Conservation (phyloP, 2,888 invertebrate genomes). For the Ceratothoa steindachneri region DNA sequence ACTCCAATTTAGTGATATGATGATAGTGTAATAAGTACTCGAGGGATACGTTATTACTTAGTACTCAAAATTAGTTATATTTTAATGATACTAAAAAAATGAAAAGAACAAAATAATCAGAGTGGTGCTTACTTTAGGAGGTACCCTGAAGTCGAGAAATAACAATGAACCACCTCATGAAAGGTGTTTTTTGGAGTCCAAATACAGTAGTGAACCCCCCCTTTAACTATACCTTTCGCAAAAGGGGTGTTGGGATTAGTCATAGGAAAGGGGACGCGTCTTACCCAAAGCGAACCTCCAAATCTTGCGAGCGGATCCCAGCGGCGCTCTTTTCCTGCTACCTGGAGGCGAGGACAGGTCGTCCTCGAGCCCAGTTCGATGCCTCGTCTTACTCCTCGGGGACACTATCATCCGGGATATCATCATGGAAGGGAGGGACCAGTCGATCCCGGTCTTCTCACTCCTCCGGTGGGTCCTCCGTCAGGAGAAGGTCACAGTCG, state of each 20-base stretch:
- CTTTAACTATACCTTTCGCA: background rate
- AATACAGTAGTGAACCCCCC: background rate
- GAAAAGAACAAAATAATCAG: too few relatives aligned
- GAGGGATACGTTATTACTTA: too few relatives aligned
- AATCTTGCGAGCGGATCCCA: slow-evolving; percentile 17
- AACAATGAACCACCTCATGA: background rate
- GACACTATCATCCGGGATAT: slow-evolving; percentile 32
- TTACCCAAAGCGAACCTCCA: background rate
- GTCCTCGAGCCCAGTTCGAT: slow-evolving; percentile 23
- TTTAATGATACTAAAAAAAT: too few relatives aligned
- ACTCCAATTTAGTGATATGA: too few relatives aligned
- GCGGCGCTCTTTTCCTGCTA: slow-evolving; percentile 38
- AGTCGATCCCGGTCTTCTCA: slow-evolving; percentile 25
- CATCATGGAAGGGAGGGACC: slow-evolving; percentile 24
- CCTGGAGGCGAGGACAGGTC: slow-evolving; percentile 36
- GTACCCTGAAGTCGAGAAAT: too few relatives aligned
- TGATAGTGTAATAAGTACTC: too few relatives aligned
- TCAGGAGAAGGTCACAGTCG: background rate
- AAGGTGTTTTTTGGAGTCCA: background rate
- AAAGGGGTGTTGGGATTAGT: too few relatives aligned
- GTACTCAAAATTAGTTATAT: too few relatives aligned
- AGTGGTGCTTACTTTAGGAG: too few relatives aligned
- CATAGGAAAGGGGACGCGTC: too few relatives aligned
- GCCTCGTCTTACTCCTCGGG: slow-evolving; percentile 39
- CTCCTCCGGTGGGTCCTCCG: slow-evolving; percentile 29